Percentiles rank a stretch among this genome's conserved stretches.
phyloP scores from a whole-genome alignment of 1,140 invertebrate species.

The Drosophila kanapiae region DNA sequence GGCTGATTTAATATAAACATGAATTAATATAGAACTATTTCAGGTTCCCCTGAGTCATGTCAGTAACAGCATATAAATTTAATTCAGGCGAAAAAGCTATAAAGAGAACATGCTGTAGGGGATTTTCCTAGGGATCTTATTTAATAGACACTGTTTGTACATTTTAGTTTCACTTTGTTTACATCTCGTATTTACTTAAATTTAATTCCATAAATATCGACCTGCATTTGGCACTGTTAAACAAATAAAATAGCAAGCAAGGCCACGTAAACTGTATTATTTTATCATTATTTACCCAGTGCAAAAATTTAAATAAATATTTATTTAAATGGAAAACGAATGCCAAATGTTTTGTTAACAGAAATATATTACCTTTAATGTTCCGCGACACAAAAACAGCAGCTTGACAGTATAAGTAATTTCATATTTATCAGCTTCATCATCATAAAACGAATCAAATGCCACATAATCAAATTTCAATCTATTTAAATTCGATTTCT shows the following conservation, averaged over 20 bases:
- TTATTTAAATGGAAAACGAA: neutral
- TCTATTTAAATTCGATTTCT: neutral
- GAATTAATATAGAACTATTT: conserved; percentile 6
- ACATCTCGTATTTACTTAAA: neutral
- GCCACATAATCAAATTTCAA: neutral
- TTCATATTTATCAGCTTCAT: neutral
- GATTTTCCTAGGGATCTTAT: neutral
- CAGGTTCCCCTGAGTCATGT: neutral
- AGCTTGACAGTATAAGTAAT: neutral
- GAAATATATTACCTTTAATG: neutral
- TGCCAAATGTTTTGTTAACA: neutral
- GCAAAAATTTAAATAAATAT: conserved; percentile 1
- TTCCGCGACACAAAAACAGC: neutral
- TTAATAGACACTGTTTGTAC: neutral
- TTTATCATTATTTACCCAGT: neutral
- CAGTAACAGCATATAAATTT: neutral
- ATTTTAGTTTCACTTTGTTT: neutral
- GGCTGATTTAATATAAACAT: conserved; percentile 2
- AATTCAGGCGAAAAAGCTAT: neutral
- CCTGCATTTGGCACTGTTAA: neutral
- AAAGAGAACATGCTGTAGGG: neutral
- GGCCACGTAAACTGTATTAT: neutral
- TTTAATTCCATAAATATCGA: neutral
- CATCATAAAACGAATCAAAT: neutral
- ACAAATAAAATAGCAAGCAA: neutral